These are phyloP conservation scores for Drosophila arizonae DNA, from an alignment of 1,140 invertebrate genomes.

Conservation along the genomic window DNA sequence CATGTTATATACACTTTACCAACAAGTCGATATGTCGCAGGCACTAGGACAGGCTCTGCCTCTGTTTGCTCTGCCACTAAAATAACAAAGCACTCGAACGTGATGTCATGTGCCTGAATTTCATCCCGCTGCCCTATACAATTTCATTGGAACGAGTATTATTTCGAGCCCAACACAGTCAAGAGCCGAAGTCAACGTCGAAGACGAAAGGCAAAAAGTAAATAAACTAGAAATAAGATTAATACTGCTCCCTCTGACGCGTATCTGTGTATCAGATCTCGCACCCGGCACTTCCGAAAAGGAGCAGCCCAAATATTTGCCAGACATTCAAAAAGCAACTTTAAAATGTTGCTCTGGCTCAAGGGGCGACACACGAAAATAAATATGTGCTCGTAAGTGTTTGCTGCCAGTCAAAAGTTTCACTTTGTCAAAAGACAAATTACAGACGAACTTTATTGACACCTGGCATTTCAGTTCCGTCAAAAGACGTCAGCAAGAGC, in stretches of 20 bases:
- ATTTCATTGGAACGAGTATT: neutral
- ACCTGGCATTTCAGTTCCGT: neutral
- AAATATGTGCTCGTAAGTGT: slow-evolving; percentile 13
- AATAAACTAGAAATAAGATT: slow-evolving; percentile 68
- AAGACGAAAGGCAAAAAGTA: slow-evolving; percentile 34
- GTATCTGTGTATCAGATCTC: slow-evolving; percentile 10
- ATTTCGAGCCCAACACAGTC: slow-evolving; percentile 35
- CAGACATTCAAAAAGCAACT: slow-evolving; percentile 26
- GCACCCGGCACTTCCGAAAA: slow-evolving; percentile 15
- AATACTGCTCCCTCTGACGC: slow-evolving; percentile 15
- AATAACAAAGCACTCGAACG: slow-evolving; percentile 51
- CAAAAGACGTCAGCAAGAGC: neutral
- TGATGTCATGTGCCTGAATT: slow-evolving; percentile 33
- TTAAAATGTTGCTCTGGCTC: slow-evolving; percentile 3
- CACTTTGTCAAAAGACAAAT: slow-evolving; percentile 19
- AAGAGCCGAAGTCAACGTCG: slow-evolving; percentile 21
- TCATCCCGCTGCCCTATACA: neutral
- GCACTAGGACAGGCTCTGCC: slow-evolving; percentile 31
- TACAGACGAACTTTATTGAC: slow-evolving; percentile 21
- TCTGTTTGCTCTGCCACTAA: slow-evolving; percentile 16
- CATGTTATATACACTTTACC: slow-evolving; percentile 7
- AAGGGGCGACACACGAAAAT: slow-evolving; percentile 6
- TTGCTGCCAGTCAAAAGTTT: slow-evolving; percentile 12
- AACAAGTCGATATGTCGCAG: slow-evolving; percentile 2
- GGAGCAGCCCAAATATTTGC: slow-evolving; percentile 12